Evolutionary conservation across 2,113 vertebrate species (phyloP).

Genomic region (Engraulis encrasicolus): DNA sequence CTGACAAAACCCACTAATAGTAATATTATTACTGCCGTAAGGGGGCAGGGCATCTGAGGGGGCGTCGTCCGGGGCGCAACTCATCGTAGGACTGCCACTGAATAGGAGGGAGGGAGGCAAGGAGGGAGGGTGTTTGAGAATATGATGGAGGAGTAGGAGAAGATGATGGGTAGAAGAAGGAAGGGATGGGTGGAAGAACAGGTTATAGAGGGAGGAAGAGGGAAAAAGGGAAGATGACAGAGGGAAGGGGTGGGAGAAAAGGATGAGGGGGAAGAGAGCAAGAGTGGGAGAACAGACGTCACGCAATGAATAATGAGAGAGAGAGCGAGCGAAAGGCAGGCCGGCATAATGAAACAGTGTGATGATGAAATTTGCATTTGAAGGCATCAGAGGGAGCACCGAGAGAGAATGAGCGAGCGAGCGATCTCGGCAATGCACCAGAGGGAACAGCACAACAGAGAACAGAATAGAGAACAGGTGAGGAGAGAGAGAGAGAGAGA

Average conservation of each 20-base stretch:
- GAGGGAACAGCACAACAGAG: too few species aligned
- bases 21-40: too few species aligned
- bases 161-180: too few species aligned
- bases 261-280: background rate
- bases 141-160: too few species aligned
- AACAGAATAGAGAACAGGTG: background rate
- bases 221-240: background rate
- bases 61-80: too few species aligned
- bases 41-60: too few species aligned
- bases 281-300: background rate
- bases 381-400: background rate
- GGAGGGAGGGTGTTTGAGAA: too few species aligned
- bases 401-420: background rate
- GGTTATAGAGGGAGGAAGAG: too few species aligned
- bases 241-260: background rate
- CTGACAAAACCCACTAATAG: too few species aligned
- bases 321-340: background rate
- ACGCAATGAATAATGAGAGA: background rate
- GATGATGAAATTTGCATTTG: conserved; percentile 14
- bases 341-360: background rate
- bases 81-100: too few species aligned
- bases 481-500: background rate
- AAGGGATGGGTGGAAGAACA: too few species aligned
- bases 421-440: background rate
- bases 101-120: too few species aligned